phyloP scores from a whole-genome alignment of 2,113 vertebrate species.

The Thryonomys swinderianus region DNA sequence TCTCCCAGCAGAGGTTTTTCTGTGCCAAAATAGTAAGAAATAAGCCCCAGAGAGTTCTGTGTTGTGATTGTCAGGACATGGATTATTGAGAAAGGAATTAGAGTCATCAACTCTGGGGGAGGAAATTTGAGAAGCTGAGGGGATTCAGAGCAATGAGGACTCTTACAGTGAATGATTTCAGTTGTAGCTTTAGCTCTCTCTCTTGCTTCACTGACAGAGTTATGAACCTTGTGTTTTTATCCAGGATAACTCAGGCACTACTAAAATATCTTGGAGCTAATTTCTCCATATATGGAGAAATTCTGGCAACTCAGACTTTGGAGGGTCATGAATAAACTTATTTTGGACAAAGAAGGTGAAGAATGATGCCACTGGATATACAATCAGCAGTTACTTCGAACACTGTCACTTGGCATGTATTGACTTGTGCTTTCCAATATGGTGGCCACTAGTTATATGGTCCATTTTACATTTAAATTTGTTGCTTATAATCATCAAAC shows the following conservation, averaged over 20 bases:
- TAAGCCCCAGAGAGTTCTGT: conserved; percentile 25
- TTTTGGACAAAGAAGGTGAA: background rate
- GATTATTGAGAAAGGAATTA: conserved; percentile 69
- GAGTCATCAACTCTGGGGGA: conserved; percentile 43
- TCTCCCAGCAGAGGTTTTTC: conserved; percentile 16
- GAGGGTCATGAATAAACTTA: background rate
- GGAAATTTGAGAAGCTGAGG: conserved; percentile 36
- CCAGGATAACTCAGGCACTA: background rate
- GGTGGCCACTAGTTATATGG: background rate
- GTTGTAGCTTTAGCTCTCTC: conserved; percentile 2
- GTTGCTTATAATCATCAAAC: background rate
- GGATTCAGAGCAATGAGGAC: conserved; percentile 18
- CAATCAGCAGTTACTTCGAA: background rate
- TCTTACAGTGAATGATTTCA: conserved; percentile 33
- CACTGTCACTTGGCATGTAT: background rate
- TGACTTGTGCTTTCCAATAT: background rate
- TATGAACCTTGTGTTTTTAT: conserved; percentile 46
- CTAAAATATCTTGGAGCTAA: background rate
- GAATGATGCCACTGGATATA: background rate
- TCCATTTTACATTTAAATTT: background rate
- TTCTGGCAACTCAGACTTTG: background rate
- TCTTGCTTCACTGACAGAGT: conserved; percentile 17
- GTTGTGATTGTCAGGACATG: conserved; percentile 56
- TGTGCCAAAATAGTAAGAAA: conserved; percentile 33
- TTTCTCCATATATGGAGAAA: background rate